These are phyloP conservation scores for Halichondria panicea DNA, from an alignment of 37 sponge, comb jelly and placozoan genomes.

Conservation along the genomic window DNA sequence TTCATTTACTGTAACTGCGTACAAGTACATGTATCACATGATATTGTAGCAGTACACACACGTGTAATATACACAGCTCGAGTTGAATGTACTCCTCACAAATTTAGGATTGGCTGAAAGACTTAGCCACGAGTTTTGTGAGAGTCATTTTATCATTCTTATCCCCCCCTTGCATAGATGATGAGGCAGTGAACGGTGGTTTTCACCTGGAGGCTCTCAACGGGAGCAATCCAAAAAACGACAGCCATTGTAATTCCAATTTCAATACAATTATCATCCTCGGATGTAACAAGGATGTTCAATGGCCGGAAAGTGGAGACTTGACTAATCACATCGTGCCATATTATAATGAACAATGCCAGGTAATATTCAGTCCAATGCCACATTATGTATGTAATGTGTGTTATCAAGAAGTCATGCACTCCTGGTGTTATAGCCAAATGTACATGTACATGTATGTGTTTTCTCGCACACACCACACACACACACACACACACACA, in stretches of 20 bases:
- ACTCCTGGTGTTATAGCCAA: too few relatives aligned
- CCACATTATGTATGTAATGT: background rate
- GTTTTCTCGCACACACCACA: too few relatives aligned
- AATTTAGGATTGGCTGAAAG: too few relatives aligned
- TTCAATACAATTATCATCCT: constrained; percentile 15
- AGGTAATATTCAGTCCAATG: background rate
- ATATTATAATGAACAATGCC: constrained; percentile 7
- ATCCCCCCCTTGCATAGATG: background rate
- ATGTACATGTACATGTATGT: too few relatives aligned
- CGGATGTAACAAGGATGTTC: constrained; percentile 5
- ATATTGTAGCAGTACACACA: too few relatives aligned
- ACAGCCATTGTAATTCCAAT: background rate
- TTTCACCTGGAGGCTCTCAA: constrained; percentile 19
- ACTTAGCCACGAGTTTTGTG: background rate
- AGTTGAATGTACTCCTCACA: too few relatives aligned
- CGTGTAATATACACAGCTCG: too few relatives aligned
- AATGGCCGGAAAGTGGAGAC: constrained; percentile 8
- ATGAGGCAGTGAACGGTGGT: background rate
- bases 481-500: too few relatives aligned
- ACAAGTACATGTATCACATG: too few relatives aligned
- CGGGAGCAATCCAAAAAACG: constrained; percentile 13
- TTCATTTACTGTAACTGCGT: too few relatives aligned
- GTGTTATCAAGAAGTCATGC: too few relatives aligned
- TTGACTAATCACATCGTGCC: background rate
- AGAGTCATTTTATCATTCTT: background rate